A percentile compares a stretch with the other conserved stretches of the same genome.
These are phyloP conservation scores for Albula goreensis DNA, from an alignment of 2,113 vertebrate species.

Conservation along the genomic window DNA sequence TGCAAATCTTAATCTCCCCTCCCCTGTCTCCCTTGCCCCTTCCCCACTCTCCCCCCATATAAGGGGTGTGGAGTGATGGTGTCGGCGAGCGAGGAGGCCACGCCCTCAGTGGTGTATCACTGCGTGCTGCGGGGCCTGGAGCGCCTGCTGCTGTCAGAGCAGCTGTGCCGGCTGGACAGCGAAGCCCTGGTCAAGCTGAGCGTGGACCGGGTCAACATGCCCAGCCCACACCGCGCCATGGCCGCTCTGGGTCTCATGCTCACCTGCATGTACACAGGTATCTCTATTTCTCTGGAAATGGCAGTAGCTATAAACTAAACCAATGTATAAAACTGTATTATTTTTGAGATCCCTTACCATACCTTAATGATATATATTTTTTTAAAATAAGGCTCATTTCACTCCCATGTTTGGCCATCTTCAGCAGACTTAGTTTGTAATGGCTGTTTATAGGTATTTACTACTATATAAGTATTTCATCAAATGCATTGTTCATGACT, in stretches of 20 bases:
- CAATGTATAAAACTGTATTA: too few species aligned
- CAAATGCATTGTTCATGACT: too few species aligned
- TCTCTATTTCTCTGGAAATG: background rate
- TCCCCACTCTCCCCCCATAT: conserved; percentile 11
- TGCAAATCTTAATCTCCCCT: background rate
- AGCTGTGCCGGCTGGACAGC: conserved; percentile 86
- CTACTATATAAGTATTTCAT: too few species aligned
- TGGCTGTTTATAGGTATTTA: too few species aligned
- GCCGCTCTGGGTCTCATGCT: conserved; percentile 96
- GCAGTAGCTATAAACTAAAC: too few species aligned
- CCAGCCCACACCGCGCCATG: conserved; percentile 94
- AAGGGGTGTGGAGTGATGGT: conserved; percentile 93
- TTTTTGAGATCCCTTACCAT: too few species aligned
- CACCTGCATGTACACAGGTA: conserved; percentile 99
- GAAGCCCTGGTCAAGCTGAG: conserved; percentile 94
- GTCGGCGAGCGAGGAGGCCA: conserved; percentile 89
- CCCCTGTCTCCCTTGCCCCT: too few species aligned
- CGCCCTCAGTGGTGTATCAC: conserved; percentile 90
- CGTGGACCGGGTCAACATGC: conserved; percentile 93
- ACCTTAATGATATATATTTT: too few species aligned
- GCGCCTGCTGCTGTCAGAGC: conserved; percentile 91
- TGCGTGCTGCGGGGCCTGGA: conserved; percentile 93
- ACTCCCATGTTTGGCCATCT: too few species aligned
- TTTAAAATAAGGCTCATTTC: too few species aligned
- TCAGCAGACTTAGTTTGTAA: too few species aligned